These are phyloP conservation scores for Metacarcinus magister DNA, from an alignment of 2,888 invertebrate species.

Conservation along the genomic window DNA sequence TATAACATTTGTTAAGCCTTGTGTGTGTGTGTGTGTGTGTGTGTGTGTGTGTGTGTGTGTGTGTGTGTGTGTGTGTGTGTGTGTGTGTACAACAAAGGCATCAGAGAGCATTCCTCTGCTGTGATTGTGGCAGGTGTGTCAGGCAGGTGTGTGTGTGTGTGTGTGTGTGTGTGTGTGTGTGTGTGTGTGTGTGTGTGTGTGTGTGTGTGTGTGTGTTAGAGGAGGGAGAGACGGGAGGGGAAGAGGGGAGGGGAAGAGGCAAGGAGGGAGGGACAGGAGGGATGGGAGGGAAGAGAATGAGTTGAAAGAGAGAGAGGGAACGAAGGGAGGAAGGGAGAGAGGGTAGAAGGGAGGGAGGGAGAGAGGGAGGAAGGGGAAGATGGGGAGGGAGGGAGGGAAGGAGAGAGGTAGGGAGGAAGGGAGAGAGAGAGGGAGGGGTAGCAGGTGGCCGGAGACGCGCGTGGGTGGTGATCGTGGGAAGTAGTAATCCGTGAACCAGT, in stretches of 20 bases:
- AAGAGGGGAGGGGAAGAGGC: background rate
- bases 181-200: too few relatives aligned
- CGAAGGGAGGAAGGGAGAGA: background rate
- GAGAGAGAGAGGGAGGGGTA: background rate
- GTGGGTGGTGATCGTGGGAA: slow-evolving; percentile 26
- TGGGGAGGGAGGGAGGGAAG: background rate
- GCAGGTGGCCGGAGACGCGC: slow-evolving; percentile 14
- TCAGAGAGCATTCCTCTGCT: too few relatives aligned
- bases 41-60: too few relatives aligned
- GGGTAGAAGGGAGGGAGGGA: background rate
- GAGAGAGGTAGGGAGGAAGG: background rate
- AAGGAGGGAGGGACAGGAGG: background rate
- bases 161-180: too few relatives aligned
- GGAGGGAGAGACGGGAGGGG: background rate
- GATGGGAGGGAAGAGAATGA: background rate
- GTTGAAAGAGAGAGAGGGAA: background rate
- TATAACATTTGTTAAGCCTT: too few relatives aligned
- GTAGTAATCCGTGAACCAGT: background rate
- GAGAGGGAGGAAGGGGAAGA: background rate
- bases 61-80: background rate
- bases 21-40: too few relatives aligned
- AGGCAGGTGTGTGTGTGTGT: too few relatives aligned
- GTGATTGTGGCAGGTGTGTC: too few relatives aligned
- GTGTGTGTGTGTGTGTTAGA: background rate
- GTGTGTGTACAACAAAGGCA: background rate